These are phyloP conservation scores for Cliona cf. orientalis DNA, from an alignment of 37 sponge, comb jelly and placozoan genomes.

Conservation along the genomic window DNA sequence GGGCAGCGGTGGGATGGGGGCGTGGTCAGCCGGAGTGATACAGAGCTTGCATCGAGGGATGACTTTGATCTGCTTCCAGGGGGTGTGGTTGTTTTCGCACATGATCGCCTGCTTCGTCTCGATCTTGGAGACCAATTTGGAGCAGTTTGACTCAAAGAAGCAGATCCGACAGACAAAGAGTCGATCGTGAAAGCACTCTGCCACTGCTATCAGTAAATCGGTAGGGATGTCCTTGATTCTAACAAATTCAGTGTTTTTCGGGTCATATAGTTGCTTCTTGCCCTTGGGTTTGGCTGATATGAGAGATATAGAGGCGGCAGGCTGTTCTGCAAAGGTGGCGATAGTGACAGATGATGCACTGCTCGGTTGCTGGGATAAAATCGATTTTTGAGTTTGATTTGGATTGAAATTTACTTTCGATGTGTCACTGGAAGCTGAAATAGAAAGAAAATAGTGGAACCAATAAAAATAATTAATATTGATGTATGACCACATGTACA, in stretches of 20 bases:
- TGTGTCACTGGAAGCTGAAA: too few relatives aligned
- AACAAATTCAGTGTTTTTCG: slow-evolving; percentile 4
- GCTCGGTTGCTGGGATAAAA: too few relatives aligned
- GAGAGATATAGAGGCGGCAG: neutral
- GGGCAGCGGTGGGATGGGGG: slow-evolving; percentile 59
- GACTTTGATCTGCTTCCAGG: slow-evolving; percentile 47
- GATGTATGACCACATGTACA: too few relatives aligned
- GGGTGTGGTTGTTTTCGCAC: slow-evolving; percentile 33
- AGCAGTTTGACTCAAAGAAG: slow-evolving; percentile 39
- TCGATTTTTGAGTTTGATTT: neutral
- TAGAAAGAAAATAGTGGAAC: too few relatives aligned
- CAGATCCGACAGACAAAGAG: slow-evolving; percentile 54
- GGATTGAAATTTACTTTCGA: too few relatives aligned
- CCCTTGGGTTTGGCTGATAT: neutral
- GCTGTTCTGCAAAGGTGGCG: neutral
- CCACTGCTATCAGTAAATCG: slow-evolving; percentile 41
- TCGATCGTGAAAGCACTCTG: slow-evolving; percentile 32
- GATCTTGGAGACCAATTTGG: neutral
- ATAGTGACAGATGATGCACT: neutral
- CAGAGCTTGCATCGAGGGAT: slow-evolving; percentile 58
- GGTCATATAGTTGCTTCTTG: slow-evolving; percentile 8
- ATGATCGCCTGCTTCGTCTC: neutral
- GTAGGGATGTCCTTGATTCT: slow-evolving; percentile 24
- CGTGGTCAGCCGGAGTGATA: slow-evolving; percentile 1
- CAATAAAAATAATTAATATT: too few relatives aligned